Evolutionary conservation across 2,113 vertebrate genomes (phyloP).

Genomic region (Notothenia coriiceps): DNA sequence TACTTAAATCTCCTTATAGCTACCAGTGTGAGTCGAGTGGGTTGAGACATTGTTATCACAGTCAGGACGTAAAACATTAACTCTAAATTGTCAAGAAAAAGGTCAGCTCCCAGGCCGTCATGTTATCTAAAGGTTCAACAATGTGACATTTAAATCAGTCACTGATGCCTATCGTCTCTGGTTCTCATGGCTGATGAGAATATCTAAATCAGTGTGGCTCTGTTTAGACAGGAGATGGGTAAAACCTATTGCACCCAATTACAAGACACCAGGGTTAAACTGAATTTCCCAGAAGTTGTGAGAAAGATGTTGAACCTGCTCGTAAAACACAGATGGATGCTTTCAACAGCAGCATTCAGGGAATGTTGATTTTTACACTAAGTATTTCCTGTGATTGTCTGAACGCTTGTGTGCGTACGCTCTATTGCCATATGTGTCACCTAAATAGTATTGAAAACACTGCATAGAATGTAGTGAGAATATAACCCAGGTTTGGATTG

Average conservation of each 20-base stretch:
- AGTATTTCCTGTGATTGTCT: constrained; percentile 27
- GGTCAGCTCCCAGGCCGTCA: constrained; percentile 4
- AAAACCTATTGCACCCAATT: background rate
- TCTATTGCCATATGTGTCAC: background rate
- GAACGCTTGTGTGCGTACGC: background rate
- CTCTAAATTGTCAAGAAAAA: constrained; percentile 17
- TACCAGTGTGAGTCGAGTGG: background rate
- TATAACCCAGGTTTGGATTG: background rate
- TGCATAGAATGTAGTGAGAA: background rate
- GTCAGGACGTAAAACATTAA: constrained; percentile 1
- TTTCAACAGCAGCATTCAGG: constrained; percentile 8
- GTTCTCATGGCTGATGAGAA: background rate
- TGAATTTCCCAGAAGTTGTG: background rate
- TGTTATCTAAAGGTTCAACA: constrained; percentile 13
- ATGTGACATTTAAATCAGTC: constrained; percentile 2
- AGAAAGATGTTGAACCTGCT: background rate
- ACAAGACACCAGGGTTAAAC: constrained; percentile 19
- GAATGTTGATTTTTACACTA: background rate
- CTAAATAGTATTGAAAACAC: background rate
- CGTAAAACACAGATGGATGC: background rate
- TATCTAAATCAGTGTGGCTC: constrained; percentile 9
- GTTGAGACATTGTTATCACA: constrained; percentile 10
- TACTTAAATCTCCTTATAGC: constrained; percentile 10
- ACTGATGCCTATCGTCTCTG: background rate
- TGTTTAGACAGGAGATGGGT: too few relatives aligned